phyloP scores from a whole-genome alignment of 2,797 vertebrate genomes.

The Mus spretus region DNA sequence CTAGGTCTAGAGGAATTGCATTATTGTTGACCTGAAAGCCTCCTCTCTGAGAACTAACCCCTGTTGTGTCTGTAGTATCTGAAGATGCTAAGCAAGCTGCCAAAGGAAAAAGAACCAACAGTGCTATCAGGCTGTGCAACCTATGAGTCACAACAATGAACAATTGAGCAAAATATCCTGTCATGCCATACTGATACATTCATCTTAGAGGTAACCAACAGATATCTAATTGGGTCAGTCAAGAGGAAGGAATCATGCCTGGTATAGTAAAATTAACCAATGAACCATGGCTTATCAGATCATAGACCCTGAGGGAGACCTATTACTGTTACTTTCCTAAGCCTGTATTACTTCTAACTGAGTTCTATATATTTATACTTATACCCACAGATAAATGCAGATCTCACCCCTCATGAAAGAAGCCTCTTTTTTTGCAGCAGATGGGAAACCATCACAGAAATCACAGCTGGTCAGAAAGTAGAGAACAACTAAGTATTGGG shows the following conservation, averaged over 20 bases:
- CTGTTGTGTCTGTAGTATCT: background rate
- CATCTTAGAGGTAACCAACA: background rate
- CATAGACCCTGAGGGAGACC: background rate
- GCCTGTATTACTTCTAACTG: background rate
- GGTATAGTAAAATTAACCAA: background rate
- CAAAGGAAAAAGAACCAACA: background rate
- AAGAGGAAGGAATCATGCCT: background rate
- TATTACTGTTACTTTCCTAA: background rate
- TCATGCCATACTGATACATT: background rate
- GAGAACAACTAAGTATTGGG: background rate
- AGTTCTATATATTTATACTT: background rate
- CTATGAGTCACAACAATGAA: background rate
- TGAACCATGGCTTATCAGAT: background rate
- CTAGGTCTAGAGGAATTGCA: background rate
- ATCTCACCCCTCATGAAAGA: background rate
- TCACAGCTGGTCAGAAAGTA: background rate
- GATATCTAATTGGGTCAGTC: background rate
- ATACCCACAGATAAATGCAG: background rate
- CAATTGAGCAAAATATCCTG: background rate
- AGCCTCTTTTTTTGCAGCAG: background rate
- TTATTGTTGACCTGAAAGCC: background rate
- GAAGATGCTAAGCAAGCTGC: too few relatives aligned
- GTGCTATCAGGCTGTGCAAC: too few relatives aligned
- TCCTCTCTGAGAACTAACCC: background rate
- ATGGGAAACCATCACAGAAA: background rate